Conservation (phyloP, 92 coral and sea anemone species). For the Metridium senile region DNA sequence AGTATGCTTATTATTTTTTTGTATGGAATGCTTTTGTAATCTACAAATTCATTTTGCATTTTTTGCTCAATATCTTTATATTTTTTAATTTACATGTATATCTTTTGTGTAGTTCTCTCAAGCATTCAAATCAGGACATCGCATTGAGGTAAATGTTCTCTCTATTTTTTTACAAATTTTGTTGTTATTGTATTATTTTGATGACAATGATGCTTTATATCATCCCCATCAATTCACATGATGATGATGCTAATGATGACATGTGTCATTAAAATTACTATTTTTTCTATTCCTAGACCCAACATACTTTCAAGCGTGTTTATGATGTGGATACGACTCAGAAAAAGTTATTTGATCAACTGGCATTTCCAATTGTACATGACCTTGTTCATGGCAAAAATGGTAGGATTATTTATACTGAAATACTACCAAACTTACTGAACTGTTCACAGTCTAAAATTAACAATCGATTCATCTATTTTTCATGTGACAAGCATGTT, state of each 20-base stretch:
- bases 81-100: too few relatives aligned
- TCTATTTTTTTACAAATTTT: neutral
- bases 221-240: too few relatives aligned
- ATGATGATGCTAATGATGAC: too few relatives aligned
- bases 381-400: conserved; percentile 92
- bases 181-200: neutral
- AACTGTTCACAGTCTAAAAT: neutral
- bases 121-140: conserved; percentile 84
- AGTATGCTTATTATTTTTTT: conserved; percentile 38
- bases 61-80: neutral
- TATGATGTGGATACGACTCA: conserved; percentile 87
- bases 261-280: too few relatives aligned
- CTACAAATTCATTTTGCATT: neutral
- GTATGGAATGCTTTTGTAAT: too few relatives aligned
- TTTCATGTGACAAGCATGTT: too few relatives aligned
- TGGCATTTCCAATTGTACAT: conserved; percentile 88
- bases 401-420: conserved; percentile 57
- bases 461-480: too few relatives aligned
- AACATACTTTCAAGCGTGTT: conserved; percentile 85
- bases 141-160: conserved; percentile 55
- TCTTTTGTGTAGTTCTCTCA: conserved; percentile 61
- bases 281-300: conserved; percentile 55
- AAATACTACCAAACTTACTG: neutral
- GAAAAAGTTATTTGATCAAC: conserved; percentile 80
- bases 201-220: too few relatives aligned